Evolutionary conservation across 1,140 invertebrate genomes (phyloP).

Genomic region (Drosophila takahashii): DNA sequence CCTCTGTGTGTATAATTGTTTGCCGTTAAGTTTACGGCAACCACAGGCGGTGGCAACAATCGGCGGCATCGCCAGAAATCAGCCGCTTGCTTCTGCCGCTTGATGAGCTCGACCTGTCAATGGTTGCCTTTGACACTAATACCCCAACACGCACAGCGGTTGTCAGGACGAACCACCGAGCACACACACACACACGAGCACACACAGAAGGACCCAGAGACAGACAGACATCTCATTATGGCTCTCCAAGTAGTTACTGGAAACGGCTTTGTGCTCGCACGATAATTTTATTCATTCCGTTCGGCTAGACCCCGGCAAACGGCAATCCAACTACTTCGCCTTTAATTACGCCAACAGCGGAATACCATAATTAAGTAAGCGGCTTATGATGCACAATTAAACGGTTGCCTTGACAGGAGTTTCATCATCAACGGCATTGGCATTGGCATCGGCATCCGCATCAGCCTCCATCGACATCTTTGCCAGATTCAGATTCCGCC

Average conservation of each 20-base stretch:
- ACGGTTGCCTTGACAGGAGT: conserved; percentile 54
- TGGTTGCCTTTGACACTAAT: conserved; percentile 73
- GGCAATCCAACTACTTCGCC: conserved; percentile 39
- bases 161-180: conserved; percentile 26
- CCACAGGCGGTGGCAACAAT: conserved; percentile 74
- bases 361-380: conserved; percentile 68
- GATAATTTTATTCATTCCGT: conserved; percentile 67
- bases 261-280: conserved; percentile 34
- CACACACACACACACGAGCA: conserved; percentile 8
- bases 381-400: conserved; percentile 76
- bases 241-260: conserved; percentile 35
- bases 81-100: conserved; percentile 15
- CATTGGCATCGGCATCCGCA: neutral
- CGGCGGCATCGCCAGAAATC: conserved; percentile 41
- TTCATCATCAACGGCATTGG: conserved; percentile 17
- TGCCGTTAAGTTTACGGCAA: conserved; percentile 81
- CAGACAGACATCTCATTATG: conserved; percentile 38
- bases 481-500: conserved; percentile 19
- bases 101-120: conserved; percentile 60
- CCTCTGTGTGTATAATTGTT: conserved; percentile 65
- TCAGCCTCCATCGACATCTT: conserved; percentile 30
- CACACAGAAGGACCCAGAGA: neutral
- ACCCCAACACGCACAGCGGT: conserved; percentile 47
- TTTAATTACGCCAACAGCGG: conserved; percentile 48
- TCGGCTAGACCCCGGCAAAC: conserved; percentile 35